These are phyloP conservation scores for Hyppa rectilinea DNA, from an alignment of 2,888 invertebrate species.

Conservation along the genomic window DNA sequence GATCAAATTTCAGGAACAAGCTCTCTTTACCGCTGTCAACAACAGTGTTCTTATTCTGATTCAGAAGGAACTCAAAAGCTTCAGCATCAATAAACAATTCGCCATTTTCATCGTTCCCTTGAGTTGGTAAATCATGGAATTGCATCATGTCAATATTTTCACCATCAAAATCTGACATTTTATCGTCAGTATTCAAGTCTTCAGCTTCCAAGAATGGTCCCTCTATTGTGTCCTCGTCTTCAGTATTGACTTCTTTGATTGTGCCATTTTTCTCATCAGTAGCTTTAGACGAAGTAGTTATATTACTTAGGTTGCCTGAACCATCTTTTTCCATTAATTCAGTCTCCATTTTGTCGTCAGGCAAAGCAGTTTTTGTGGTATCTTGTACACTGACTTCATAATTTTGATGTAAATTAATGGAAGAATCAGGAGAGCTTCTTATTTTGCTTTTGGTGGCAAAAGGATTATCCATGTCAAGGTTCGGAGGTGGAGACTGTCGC, in stretches of 20 bases:
- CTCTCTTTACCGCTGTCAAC: constrained; percentile 87
- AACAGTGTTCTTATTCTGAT: constrained; percentile 83
- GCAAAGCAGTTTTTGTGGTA: constrained; percentile 22
- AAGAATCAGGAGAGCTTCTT: constrained; percentile 57
- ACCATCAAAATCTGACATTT: constrained; percentile 70
- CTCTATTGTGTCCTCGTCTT: constrained; percentile 87
- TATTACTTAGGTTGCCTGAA: constrained; percentile 68
- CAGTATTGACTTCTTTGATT: constrained; percentile 81
- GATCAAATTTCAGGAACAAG: constrained; percentile 87
- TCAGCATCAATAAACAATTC: constrained; percentile 87
- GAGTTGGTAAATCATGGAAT: constrained; percentile 75
- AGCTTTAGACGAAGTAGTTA: constrained; percentile 75
- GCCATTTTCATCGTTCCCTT: constrained; percentile 73
- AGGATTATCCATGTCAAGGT: constrained; percentile 61
- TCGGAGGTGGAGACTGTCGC: constrained; percentile 72
- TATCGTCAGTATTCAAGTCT: constrained; percentile 72
- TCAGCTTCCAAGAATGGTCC: constrained; percentile 85
- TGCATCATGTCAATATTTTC: constrained; percentile 78
- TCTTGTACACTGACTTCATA: constrained; percentile 34
- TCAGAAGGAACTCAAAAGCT: constrained; percentile 85
- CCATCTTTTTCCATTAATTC: constrained; percentile 71
- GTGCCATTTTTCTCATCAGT: constrained; percentile 77
- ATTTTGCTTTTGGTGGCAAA: constrained; percentile 68
- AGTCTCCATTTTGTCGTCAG: constrained; percentile 66
- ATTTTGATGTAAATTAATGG: constrained; percentile 40